These are phyloP conservation scores for Akabosia matsudoensis DNA, from an alignment of 1,140 invertebrate genomes.

Conservation along the genomic window DNA sequence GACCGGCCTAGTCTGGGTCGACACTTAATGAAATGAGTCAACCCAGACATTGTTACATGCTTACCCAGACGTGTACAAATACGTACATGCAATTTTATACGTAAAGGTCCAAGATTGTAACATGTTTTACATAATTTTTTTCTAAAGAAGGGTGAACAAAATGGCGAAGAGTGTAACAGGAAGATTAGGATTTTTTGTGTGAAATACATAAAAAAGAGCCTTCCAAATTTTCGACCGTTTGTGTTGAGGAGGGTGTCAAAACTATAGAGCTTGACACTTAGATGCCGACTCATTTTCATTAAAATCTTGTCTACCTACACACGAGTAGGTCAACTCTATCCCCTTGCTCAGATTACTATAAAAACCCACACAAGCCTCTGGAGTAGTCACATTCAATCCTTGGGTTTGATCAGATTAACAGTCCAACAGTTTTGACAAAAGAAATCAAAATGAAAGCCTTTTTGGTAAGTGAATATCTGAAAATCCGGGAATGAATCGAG, in stretches of 20 bases:
- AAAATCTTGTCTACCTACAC: not conserved
- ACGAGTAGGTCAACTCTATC: not conserved
- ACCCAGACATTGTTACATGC: not conserved
- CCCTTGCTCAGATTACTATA: constrained; percentile 3
- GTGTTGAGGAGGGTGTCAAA: not conserved
- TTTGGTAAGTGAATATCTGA: constrained; percentile 8
- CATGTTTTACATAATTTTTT: not conserved
- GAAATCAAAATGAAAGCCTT: not conserved
- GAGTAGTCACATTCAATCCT: constrained; percentile 6
- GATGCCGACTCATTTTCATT: not conserved
- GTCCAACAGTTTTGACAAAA: not conserved
- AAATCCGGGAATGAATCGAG: not conserved
- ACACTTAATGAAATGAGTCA: constrained; percentile 12
- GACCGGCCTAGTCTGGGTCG: constrained; percentile 10
- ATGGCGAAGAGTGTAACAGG: not conserved
- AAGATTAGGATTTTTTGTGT: constrained; percentile 6
- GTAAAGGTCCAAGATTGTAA: not conserved
- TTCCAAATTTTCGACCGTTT: not conserved
- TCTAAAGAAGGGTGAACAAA: not conserved
- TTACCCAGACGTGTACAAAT: too few species aligned
- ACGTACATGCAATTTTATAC: not conserved
- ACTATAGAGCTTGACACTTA: not conserved
- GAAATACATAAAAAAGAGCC: not conserved
- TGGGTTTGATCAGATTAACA: not conserved
- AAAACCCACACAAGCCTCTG: not conserved